Conservation (phyloP, 2,113 vertebrate species). For the sheep (Ovis aries) region DNA sequence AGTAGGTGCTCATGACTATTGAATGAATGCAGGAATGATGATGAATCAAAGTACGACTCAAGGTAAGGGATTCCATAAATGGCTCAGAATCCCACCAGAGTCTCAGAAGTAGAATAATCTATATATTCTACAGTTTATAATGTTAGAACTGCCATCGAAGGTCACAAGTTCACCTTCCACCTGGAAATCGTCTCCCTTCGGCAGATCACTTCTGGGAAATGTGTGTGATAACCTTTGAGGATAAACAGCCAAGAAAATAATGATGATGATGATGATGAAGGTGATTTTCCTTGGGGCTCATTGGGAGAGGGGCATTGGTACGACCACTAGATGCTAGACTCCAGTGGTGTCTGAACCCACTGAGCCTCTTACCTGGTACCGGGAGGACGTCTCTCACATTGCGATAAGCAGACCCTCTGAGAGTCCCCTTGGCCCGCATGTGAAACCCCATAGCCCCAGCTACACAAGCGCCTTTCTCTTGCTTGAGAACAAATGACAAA, state of each 20-base stretch:
- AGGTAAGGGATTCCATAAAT: accelerated
- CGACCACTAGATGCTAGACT: background rate
- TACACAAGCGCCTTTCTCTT: background rate
- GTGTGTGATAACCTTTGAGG: accelerated
- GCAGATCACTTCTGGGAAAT: background rate
- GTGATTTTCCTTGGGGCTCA: background rate
- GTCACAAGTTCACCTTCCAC: background rate
- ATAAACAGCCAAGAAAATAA: background rate
- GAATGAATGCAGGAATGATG: background rate
- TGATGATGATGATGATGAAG: too few species aligned
- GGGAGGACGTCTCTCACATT: accelerated
- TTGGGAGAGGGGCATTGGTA: background rate
- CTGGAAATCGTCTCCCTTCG: background rate
- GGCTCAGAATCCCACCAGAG: background rate
- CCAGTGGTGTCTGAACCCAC: background rate
- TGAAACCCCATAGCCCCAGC: background rate
- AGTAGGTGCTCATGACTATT: accelerated
- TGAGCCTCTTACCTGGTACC: accelerated
- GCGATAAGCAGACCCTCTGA: background rate
- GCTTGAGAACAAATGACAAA: background rate
- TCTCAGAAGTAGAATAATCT: background rate
- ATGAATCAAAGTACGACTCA: background rate
- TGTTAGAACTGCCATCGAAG: background rate
- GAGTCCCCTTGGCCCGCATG: background rate
- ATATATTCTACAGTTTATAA: accelerated